phyloP scores from a whole-genome alignment of 1,140 invertebrate genomes.

The Apolygus lucorum region DNA sequence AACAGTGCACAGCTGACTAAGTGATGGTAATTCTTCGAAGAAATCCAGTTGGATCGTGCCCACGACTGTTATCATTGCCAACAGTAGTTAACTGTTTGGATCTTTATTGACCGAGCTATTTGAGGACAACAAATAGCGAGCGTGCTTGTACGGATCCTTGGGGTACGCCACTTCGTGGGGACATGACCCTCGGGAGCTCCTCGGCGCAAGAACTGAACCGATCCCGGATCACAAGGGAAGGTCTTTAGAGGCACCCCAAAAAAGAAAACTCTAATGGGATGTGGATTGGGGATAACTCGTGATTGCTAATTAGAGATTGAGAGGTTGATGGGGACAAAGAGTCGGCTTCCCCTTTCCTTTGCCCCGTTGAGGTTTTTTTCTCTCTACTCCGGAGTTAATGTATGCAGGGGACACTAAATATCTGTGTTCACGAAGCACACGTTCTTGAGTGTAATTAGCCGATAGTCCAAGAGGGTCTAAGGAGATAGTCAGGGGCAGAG shows the following conservation, averaged over 20 bases:
- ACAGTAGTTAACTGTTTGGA: not conserved
- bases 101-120: not conserved
- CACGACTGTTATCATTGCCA: not conserved
- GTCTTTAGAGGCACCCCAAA: too few relatives aligned
- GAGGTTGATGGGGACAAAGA: slow-evolving; percentile 4
- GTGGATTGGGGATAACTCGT: slow-evolving; percentile 4
- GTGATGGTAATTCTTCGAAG: too few relatives aligned
- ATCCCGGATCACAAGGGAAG: not conserved
- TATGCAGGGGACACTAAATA: not conserved
- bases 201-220: not conserved
- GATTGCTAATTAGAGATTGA: slow-evolving; percentile 14
- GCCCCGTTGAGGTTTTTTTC: too few relatives aligned
- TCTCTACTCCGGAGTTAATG: not conserved
- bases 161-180: not conserved
- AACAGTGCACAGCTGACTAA: too few relatives aligned
- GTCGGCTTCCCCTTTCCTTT: not conserved
- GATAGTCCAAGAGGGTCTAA: not conserved
- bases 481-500: slow-evolving; percentile 1
- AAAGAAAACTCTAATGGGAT: not conserved
- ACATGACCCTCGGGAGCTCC: not conserved
- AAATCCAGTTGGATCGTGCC: too few relatives aligned
- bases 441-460: not conserved
- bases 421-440: slow-evolving; percentile 2
- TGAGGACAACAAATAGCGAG: not conserved
- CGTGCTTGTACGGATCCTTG: not conserved